These are phyloP conservation scores for Xylocopa sonorina DNA, from an alignment of 1,140 invertebrate species.

Conservation along the genomic window DNA sequence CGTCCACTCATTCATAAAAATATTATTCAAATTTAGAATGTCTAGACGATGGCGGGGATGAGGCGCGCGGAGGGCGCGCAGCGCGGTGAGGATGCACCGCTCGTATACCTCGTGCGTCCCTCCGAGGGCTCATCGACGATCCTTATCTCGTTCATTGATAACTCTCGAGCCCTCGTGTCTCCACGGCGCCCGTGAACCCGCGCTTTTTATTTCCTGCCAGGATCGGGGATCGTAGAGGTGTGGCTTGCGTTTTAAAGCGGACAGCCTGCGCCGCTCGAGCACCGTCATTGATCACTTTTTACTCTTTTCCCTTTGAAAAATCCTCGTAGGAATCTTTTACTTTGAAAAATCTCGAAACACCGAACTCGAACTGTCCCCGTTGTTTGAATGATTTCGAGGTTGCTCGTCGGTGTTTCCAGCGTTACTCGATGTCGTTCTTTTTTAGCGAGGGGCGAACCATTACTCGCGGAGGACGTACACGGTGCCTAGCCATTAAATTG, in stretches of 20 bases:
- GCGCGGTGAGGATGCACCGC: neutral
- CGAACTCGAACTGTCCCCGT: too few relatives aligned
- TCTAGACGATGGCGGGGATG: slow-evolving; percentile 71
- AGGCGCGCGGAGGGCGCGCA: slow-evolving; percentile 28
- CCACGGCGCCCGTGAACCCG: slow-evolving; percentile 18
- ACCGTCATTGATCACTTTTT: neutral
- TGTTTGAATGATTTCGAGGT: too few relatives aligned
- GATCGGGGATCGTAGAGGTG: slow-evolving; percentile 19
- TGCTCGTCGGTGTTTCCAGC: slow-evolving; percentile 21
- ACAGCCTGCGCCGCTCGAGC: neutral
- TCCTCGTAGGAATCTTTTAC: neutral
- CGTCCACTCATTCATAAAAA: slow-evolving; percentile 81
- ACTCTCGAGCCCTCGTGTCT: slow-evolving; percentile 41
- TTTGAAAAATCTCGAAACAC: neutral
- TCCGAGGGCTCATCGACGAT: slow-evolving; percentile 53
- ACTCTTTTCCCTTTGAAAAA: neutral
- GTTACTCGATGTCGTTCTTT: neutral
- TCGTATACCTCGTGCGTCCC: slow-evolving; percentile 26
- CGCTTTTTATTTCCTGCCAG: slow-evolving; percentile 24
- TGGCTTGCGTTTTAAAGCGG: slow-evolving; percentile 5
- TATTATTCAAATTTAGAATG: slow-evolving; percentile 82
- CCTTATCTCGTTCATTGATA: slow-evolving; percentile 70
- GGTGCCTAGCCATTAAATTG: slow-evolving; percentile 60
- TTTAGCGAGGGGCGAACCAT: slow-evolving; percentile 17
- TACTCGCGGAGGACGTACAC: slow-evolving; percentile 43